Percentiles rank a stretch among this genome's conserved stretches.
Evolutionary conservation across 2,888 invertebrate genomes (phyloP).

Genomic region (Hirtodrosophila trivittata): DNA sequence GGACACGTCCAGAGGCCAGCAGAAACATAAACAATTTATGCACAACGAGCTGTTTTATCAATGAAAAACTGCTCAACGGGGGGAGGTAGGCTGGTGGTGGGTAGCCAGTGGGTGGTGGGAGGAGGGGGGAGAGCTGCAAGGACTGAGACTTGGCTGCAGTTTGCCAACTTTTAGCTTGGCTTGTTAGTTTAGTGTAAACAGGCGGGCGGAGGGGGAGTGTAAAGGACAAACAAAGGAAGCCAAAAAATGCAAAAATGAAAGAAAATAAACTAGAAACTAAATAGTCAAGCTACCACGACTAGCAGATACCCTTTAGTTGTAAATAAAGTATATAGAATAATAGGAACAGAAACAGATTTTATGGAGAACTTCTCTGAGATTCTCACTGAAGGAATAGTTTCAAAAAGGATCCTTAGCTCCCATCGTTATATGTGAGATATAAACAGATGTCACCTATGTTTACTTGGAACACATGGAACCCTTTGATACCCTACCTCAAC

Average conservation of each 20-base stretch:
- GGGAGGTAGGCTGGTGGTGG: neutral
- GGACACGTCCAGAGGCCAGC: conserved; percentile 32
- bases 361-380: too few species aligned
- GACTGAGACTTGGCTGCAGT: conserved; percentile 60
- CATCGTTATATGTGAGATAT: too few species aligned
- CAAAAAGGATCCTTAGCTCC: too few species aligned
- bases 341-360: too few species aligned
- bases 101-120: neutral
- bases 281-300: neutral
- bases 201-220: conserved; percentile 15
- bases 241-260: conserved; percentile 5
- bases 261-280: too few species aligned
- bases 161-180: conserved; percentile 69
- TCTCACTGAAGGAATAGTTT: too few species aligned
- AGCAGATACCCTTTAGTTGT: conserved; percentile 7
- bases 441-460: too few species aligned
- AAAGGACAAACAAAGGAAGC: conserved; percentile 44
- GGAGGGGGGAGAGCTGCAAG: conserved; percentile 6
- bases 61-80: conserved; percentile 28
- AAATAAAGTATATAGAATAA: too few species aligned
- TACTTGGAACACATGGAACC: too few species aligned
- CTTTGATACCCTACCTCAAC: too few species aligned
- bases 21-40: conserved; percentile 72
- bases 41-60: conserved; percentile 64
- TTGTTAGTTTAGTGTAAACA: conserved; percentile 77